Base-by-base conservation (phyloP, 2,797 vertebrate species). In the Amniataba percoides region DNA sequence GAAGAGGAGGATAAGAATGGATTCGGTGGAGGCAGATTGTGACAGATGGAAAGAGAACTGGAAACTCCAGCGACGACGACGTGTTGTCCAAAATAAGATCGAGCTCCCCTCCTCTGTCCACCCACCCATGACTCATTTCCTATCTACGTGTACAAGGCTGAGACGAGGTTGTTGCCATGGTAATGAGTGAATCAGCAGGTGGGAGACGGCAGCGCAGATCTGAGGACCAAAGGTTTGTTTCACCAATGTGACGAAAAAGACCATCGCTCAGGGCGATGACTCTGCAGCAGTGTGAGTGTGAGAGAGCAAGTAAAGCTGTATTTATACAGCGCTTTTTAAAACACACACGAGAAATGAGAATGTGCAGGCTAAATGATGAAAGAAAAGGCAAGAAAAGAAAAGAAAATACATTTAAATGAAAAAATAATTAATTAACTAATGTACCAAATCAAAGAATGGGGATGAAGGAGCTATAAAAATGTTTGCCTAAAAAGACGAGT, bases 41-140 rank as follows among this genome's bases (percentile, higher is more conserved):
- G 48, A 49, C 27, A 34, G 61, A 73, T 2, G 13, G 46, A 66
- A 7, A 45, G 13, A 65, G 39, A 77, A 78, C 16, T 76, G 85
- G 82, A 88, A 89, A 88, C 82, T 87, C 86, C 83, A 62, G 67
- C 84, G 88, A 92, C 36, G 73, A 84, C 65, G 55, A 61, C 36
- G 16, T 9, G 42, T 40, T 2, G 11, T 36, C 63, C 61, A 81
- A 86, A 89, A 87, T 87, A 83, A 80, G 36, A 67, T 43, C 7
- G 5, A 2, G 14, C 66, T 62, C 36, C 57, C 77, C 82, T 77
- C 69, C 63, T 78, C 73, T 13, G 34, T 69, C 84, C 80, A n/a
- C 80, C 83, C 82, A 78, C 81, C 46, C 59, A 71, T 94, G 94
- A 95, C 82, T 94, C 93, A 94, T 78, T 80, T 84, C 74, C 77